These are phyloP conservation scores for Delia radicum DNA, from an alignment of 1,140 invertebrate species.

Conservation along the genomic window DNA sequence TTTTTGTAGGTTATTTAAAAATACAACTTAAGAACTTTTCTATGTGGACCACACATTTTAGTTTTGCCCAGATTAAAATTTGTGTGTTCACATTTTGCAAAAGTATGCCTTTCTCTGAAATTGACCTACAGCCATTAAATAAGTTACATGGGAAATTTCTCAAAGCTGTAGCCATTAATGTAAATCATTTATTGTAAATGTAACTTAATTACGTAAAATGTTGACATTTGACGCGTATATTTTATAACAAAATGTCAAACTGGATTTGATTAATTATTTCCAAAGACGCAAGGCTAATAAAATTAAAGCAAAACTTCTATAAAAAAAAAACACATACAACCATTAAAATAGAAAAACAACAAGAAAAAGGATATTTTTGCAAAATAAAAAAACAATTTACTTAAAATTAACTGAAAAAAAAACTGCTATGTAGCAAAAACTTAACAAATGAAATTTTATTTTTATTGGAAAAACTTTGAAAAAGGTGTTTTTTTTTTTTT, in stretches of 20 bases:
- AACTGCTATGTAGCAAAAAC: no score
- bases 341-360: not conserved
- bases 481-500: not conserved
- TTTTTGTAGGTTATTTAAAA: no score
- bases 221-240: constrained; percentile 10
- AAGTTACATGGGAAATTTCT: not conserved
- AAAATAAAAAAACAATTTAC: not conserved
- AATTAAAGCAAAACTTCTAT: no score
- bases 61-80: no score
- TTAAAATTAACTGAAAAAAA: no score
- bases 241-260: constrained; percentile 12
- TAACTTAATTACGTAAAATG: constrained; percentile 15
- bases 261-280: constrained; percentile 3
- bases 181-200: constrained; percentile 9
- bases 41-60: no score
- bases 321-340: not conserved
- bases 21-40: no score
- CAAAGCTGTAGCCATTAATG: not conserved
- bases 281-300: constrained; percentile 1
- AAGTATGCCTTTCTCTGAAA: no score
- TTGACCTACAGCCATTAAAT: no score
- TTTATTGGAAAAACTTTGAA: not conserved
- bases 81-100: no score
- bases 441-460: not conserved
- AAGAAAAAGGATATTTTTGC: constrained; percentile 7